Conservation (phyloP, 2,888 invertebrate genomes). For the Drosophila pseudotalamancana region DNA sequence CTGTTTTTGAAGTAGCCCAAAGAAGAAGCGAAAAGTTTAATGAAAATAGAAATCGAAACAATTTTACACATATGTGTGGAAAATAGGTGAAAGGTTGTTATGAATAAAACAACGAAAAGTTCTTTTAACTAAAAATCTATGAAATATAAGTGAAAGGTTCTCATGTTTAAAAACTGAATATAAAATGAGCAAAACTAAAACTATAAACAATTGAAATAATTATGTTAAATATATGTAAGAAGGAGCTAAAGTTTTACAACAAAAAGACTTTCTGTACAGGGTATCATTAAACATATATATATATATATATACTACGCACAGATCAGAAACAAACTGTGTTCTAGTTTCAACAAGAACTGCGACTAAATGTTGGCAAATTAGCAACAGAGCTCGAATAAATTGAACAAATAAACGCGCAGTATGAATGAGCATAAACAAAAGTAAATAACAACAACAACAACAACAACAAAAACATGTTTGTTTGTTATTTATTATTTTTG, state of each 20-base stretch:
- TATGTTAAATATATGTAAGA: no score
- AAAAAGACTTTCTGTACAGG: no score
- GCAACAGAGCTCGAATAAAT: conserved; percentile 62
- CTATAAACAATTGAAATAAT: not conserved
- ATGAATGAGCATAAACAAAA: conserved; percentile 43
- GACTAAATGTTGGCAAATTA: conserved; percentile 64
- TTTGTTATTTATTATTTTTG: not conserved
- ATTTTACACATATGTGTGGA: not conserved
- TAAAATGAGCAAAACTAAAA: no score
- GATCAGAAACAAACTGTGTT: conserved; percentile 39
- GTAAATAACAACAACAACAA: conserved; percentile 4
- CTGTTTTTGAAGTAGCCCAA: no score
- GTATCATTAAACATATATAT: not conserved
- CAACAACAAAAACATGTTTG: conserved; percentile 34
- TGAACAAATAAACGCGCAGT: conserved; percentile 58
- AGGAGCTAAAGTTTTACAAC: not conserved
- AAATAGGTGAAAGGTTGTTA: not conserved
- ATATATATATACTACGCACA: not conserved
- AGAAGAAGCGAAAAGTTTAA: no score
- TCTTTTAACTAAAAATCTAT: no score
- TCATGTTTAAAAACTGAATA: no score
- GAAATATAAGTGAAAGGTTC: not conserved
- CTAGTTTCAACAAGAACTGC: conserved; percentile 45
- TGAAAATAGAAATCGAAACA: conserved; percentile 2
- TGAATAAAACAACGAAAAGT: not conserved